Base-by-base conservation (phyloP, 2,113 vertebrate species). In the Gymnocephalus cernua region DNA sequence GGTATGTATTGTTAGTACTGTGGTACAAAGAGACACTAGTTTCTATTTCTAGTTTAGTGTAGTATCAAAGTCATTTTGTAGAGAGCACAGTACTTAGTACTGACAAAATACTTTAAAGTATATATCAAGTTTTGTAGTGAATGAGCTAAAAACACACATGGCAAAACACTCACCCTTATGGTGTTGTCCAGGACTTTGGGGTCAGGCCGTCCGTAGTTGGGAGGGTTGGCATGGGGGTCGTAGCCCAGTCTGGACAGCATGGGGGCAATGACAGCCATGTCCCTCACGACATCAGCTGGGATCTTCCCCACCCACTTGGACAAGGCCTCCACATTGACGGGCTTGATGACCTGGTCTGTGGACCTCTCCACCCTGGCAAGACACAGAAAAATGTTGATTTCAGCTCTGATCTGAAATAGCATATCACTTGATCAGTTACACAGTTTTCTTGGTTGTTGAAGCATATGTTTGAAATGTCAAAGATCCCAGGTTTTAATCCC, bases 281-380 rank as follows among this genome's bases (percentile, higher is more conserved):
- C 98, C 72, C 96, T 96, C 86, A 99, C 93, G 27, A 99, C 97
- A 21, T 99, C 98, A 0, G 94, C 78, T 0, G 98, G 97, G 65
- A 99, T 99, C 92, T 99, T 99, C 64, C 98, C 98, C 41, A 99
- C 98, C 98, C 98, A 99, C 89, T 99, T 99, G 6, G 98, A 98
- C 68, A 99, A 94, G 0, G 98, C 98, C 81, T 97, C 98, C 90
- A 99, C 94, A 0, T 99, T 99, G 82, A 99, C 97, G 0, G 98
- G 98, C 80, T 99, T 99, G 94, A 99, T 97, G 69, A 99, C 98
- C 86, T 99, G 98, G 87, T 99, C 98, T 66, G 98, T 99, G 35
- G 98, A 99, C 84, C 98, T 91, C 93, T 99, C 98, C 89, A 99
- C 98, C 90, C 98, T 99, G 87, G 11, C 56, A 79, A 6, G 14